These are phyloP conservation scores for Brachynemurus nebulosus DNA, from an alignment of 2,888 invertebrate species.

Conservation along the genomic window DNA sequence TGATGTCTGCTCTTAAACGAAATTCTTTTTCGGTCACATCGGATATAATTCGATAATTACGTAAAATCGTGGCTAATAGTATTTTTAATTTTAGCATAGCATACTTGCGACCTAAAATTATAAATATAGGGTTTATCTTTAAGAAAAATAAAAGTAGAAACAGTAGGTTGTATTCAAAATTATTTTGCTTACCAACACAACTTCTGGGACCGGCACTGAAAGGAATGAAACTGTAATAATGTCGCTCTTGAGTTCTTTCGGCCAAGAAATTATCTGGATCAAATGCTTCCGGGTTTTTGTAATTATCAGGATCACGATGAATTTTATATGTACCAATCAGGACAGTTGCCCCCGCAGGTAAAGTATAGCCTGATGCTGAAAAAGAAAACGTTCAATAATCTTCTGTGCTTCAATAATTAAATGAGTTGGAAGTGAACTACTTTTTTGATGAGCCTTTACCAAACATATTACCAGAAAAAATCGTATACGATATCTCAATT, in stretches of 20 bases:
- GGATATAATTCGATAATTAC: constrained; percentile 44
- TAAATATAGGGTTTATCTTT: constrained; percentile 11
- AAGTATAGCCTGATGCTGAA: constrained; percentile 43
- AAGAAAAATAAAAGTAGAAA: neutral
- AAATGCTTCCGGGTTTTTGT: constrained; percentile 62
- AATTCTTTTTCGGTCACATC: constrained; percentile 44
- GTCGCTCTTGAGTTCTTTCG: constrained; percentile 60
- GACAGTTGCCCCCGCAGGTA: constrained; percentile 58
- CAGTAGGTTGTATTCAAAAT: neutral
- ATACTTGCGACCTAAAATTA: constrained; percentile 43
- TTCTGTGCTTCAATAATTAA: too few species aligned
- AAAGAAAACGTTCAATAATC: constrained; percentile 11
- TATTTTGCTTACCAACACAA: constrained; percentile 48
- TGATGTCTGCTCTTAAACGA: constrained; percentile 46
- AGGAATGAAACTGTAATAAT: constrained; percentile 68
- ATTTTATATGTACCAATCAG: constrained; percentile 50
- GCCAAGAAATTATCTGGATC: constrained; percentile 78
- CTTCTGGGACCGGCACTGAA: constrained; percentile 74
- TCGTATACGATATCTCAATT: too few species aligned
- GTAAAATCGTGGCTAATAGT: constrained; percentile 45
- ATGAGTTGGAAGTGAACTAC: too few species aligned
- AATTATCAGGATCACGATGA: constrained; percentile 57
- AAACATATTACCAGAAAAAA: too few species aligned
- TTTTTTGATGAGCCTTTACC: too few species aligned
- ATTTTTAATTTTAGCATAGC: constrained; percentile 54